phyloP scores from a whole-genome alignment of 92 coral and sea anemone genomes.

The Siderastrea radians region DNA sequence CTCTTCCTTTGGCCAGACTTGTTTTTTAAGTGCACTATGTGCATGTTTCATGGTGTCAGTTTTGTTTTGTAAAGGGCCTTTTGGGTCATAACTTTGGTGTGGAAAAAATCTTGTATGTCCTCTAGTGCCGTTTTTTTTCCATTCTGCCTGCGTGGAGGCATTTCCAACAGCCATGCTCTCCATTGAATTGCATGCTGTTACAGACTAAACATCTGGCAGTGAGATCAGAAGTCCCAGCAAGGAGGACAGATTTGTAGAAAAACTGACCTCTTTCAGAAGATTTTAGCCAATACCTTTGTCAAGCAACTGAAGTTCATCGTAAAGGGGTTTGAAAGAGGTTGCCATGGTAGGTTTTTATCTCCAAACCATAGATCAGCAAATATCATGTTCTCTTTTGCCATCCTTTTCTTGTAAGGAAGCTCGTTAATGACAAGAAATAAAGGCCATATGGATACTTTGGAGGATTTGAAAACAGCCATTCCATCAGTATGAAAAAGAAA shows the following conservation, averaged over 20 bases:
- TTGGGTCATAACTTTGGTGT: constrained; percentile 10
- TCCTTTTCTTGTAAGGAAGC: constrained; percentile 56
- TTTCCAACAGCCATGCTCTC: constrained; percentile 76
- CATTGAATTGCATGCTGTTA: constrained; percentile 76
- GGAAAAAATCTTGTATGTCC: background rate
- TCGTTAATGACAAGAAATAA: constrained; percentile 62
- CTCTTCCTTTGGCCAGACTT: constrained; percentile 14
- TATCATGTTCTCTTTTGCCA: constrained; percentile 70
- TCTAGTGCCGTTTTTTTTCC: constrained; percentile 38
- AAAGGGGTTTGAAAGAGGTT: too few relatives aligned
- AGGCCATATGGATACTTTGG: constrained; percentile 79
- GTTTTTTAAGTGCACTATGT: background rate
- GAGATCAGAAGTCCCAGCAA: constrained; percentile 69
- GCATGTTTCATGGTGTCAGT: constrained; percentile 17
- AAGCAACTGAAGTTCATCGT: too few relatives aligned
- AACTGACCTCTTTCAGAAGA: constrained; percentile 24
- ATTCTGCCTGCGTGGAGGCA: constrained; percentile 74
- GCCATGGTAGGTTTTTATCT: background rate
- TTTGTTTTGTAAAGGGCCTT: constrained; percentile 10
- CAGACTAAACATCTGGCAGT: constrained; percentile 79
- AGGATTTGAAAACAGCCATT: constrained; percentile 75
- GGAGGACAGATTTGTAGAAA: constrained; percentile 56
- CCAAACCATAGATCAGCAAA: constrained; percentile 55
- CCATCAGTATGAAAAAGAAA: constrained; percentile 76
- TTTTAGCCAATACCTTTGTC: too few relatives aligned